A percentile compares a stretch with the other conserved stretches of the same genome.
Conservation (phyloP, 2,797 vertebrate genomes). For the Nasua narica region DNA sequence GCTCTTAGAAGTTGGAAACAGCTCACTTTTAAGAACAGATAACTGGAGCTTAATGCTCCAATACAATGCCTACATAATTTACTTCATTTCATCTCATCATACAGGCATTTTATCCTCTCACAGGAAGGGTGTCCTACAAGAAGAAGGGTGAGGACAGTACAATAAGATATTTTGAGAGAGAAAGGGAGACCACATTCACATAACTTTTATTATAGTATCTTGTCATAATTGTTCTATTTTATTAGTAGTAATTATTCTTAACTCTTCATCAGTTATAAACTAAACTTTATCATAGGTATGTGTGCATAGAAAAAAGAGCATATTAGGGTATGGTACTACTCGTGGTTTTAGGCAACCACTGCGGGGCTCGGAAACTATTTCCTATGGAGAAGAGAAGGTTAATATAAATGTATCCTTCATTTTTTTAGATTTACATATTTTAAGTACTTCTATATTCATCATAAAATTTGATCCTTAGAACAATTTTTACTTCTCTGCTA, state of each 20-base stretch:
- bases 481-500: background rate
- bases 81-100: background rate
- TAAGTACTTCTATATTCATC: background rate
- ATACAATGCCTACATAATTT: background rate
- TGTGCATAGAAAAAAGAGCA: background rate
- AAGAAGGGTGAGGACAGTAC: background rate
- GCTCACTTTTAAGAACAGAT: background rate
- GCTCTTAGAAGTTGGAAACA: background rate
- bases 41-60: background rate
- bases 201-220: background rate
- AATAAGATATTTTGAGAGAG: background rate
- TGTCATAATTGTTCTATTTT: background rate
- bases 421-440: background rate
- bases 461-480: background rate
- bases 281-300: background rate
- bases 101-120: background rate
- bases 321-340: background rate
- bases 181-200: background rate
- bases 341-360: background rate
- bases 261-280: background rate
- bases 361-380: background rate
- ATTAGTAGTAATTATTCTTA: background rate
- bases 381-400: background rate
- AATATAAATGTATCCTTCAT: background rate
- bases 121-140: background rate